These are phyloP conservation scores for Neomicropteryx cornuta DNA, from an alignment of 1,140 invertebrate genomes.

Conservation along the genomic window DNA sequence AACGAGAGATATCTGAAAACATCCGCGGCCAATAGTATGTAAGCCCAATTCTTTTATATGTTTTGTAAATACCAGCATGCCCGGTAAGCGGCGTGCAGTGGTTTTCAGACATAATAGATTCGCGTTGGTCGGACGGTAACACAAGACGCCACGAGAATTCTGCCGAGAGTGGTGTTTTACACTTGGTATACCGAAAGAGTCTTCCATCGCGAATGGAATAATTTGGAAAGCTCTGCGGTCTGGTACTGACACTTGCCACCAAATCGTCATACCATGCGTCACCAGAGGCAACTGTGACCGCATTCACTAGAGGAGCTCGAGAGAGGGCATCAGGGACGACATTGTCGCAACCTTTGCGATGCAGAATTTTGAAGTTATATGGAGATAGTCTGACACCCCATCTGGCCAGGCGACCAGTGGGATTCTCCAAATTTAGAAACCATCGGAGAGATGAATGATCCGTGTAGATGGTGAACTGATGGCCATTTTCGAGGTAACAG, in stretches of 20 bases:
- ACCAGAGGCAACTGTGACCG: not conserved
- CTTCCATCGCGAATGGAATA: conserved; percentile 8
- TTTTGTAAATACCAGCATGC: conserved; percentile 25
- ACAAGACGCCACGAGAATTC: conserved; percentile 20
- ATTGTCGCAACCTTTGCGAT: conserved; percentile 18
- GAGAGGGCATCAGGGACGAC: conserved; percentile 25
- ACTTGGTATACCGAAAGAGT: conserved; percentile 11
- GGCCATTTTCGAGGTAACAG: conserved; percentile 27
- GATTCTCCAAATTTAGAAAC: conserved; percentile 11
- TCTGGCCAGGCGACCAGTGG: conserved; percentile 11
- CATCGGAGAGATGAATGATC: conserved; percentile 13
- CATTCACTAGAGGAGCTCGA: conserved; percentile 1
- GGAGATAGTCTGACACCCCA: conserved; percentile 8
- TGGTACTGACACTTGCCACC: too few species aligned
- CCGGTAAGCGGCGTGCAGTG: conserved; percentile 20
- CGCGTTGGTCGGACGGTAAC: conserved; percentile 11
- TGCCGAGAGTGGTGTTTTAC: conserved; percentile 4
- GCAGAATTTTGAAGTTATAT: conserved; percentile 12
- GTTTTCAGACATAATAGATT: conserved; percentile 9
- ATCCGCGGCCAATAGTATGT: conserved; percentile 15
- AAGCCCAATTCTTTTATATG: conserved; percentile 13
- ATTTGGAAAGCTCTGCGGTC: too few species aligned
- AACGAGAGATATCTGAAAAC: conserved; percentile 14
- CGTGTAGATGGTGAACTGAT: conserved; percentile 26
- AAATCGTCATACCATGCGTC: conserved; percentile 12